phyloP scores from a whole-genome alignment of 2,797 vertebrate genomes.

The Mus caroli region DNA sequence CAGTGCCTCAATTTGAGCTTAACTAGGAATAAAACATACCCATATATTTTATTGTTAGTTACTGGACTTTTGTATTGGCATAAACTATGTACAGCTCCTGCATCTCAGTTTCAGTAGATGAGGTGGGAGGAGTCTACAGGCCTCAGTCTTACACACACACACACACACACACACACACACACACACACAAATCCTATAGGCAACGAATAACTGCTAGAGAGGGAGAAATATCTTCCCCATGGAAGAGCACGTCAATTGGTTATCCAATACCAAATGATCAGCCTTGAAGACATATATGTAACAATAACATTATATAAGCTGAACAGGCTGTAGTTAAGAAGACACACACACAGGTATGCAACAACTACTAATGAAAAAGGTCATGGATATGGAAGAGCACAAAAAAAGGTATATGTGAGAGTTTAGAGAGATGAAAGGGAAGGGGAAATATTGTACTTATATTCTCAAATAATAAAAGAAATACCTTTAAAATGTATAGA shows the following conservation, averaged over 20 bases:
- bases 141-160: not conserved
- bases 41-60: slow-evolving; percentile 5
- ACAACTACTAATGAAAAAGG: not conserved
- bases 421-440: not conserved
- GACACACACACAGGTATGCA: not conserved
- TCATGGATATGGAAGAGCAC: not conserved
- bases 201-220: not conserved
- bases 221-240: not conserved
- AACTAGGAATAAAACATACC: not conserved
- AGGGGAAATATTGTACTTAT: not conserved
- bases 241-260: not conserved
- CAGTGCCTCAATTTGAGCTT: not conserved
- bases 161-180: not conserved
- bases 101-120: not conserved
- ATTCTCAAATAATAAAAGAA: not conserved
- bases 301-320: not conserved
- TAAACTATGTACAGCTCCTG: slow-evolving; percentile 5
- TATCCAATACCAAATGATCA: not conserved
- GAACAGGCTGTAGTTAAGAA: not conserved
- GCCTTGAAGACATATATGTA: not conserved
- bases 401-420: not conserved
- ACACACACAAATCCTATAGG: not conserved
- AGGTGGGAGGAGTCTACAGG: not conserved
- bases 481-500: not conserved
- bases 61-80: slow-evolving; percentile 5